A percentile compares a stretch with the other conserved stretches of the same genome.
phyloP scores from a whole-genome alignment of 2,888 invertebrate genomes.

The Rhagonycha fulva region DNA sequence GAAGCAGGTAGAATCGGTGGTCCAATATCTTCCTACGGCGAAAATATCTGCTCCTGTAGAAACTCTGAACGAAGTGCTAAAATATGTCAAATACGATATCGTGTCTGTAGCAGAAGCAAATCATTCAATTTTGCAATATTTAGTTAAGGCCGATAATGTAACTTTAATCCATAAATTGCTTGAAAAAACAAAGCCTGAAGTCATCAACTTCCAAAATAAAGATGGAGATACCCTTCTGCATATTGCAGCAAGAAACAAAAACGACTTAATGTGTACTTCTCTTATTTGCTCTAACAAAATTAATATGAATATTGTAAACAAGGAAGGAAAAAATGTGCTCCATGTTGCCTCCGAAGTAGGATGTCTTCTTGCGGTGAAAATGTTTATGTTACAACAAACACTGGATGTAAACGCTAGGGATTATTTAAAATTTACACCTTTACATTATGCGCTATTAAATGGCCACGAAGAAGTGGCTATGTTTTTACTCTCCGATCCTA shows the following conservation, averaged over 20 bases:
- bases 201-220: neutral
- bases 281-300: neutral
- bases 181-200: neutral
- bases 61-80: neutral
- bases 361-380: neutral
- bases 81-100: neutral
- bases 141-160: neutral
- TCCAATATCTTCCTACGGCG: neutral
- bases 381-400: neutral
- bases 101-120: neutral
- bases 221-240: neutral
- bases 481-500: neutral
- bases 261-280: neutral
- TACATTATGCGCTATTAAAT: neutral
- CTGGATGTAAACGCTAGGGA: neutral
- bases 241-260: neutral
- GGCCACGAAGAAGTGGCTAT: neutral
- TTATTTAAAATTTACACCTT: neutral
- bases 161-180: neutral
- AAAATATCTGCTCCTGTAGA: neutral
- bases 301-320: neutral
- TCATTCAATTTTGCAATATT: neutral
- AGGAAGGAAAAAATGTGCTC: neutral
- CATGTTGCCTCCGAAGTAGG: neutral
- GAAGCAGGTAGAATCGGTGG: neutral